Evolutionary conservation across 2,113 vertebrate species (phyloP).

Genomic region (Centropus bengalensis): DNA sequence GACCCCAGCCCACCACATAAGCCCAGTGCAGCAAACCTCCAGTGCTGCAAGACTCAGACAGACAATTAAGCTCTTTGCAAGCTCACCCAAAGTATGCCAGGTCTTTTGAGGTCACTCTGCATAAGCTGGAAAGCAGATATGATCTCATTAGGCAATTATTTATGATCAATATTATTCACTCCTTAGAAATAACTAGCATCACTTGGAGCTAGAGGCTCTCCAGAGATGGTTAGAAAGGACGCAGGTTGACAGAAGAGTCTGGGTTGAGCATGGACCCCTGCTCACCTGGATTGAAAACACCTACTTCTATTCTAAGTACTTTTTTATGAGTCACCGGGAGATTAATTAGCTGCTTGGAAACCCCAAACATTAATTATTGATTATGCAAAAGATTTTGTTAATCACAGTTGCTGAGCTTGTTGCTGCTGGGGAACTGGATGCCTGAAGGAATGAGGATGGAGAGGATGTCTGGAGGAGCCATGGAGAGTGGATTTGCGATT

Average conservation of each 20-base stretch:
- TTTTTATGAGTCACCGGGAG: neutral
- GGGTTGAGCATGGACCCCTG: neutral
- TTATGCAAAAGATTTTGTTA: slow-evolving; percentile 57
- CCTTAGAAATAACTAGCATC: neutral
- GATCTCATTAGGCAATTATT: slow-evolving; percentile 54
- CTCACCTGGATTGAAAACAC: slow-evolving; percentile 36
- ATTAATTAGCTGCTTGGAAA: slow-evolving; percentile 65
- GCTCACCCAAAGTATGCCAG: slow-evolving; percentile 24
- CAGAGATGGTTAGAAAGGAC: neutral
- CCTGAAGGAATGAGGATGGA: neutral
- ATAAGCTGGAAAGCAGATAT: slow-evolving; percentile 22
- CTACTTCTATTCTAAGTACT: neutral
- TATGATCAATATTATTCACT: slow-evolving; percentile 50
- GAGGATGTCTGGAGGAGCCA: neutral
- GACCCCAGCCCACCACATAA: neutral
- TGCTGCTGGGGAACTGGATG: neutral
- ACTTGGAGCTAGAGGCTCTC: neutral
- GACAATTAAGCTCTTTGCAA: neutral
- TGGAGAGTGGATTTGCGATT: neutral
- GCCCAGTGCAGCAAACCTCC: neutral
- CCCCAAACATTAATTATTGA: slow-evolving; percentile 54
- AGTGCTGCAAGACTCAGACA: neutral
- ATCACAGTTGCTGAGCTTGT: slow-evolving; percentile 45
- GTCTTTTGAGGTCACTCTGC: slow-evolving; percentile 20
- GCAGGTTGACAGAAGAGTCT: neutral